Percentiles rank a stretch among this genome's conserved stretches.
Conservation (phyloP, 2,113 vertebrate genomes). For the Lipotes vexillifer region DNA sequence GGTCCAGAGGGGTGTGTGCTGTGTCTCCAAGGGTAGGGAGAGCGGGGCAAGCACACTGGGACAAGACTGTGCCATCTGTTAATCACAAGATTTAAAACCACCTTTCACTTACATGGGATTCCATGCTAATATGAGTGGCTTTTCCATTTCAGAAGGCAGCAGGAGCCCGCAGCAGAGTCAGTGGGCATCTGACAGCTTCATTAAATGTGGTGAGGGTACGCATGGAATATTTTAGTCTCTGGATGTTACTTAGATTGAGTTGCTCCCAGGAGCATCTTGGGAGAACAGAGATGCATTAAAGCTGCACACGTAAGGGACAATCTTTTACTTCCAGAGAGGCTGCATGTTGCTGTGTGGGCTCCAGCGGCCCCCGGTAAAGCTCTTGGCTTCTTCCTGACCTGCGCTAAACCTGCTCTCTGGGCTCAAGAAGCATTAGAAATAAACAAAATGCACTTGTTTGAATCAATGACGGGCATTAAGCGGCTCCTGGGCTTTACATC, state of each 20-base stretch:
- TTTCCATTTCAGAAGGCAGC: conserved; percentile 38
- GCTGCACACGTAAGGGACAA: neutral
- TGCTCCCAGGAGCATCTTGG: neutral
- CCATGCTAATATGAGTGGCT: neutral
- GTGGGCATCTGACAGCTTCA: neutral
- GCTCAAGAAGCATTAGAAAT: conserved; percentile 41
- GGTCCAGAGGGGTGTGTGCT: neutral
- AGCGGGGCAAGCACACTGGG: neutral
- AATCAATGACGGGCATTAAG: conserved; percentile 53
- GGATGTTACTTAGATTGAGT: conserved; percentile 46
- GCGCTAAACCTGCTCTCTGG: neutral
- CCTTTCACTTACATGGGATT: neutral
- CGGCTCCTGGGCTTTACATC: conserved; percentile 41
- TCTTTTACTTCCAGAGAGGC: neutral
- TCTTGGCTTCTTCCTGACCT: conserved; percentile 43
- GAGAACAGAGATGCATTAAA: neutral
- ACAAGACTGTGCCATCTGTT: neutral
- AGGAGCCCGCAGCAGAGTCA: neutral
- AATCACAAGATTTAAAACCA: conserved; percentile 26
- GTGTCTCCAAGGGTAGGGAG: neutral
- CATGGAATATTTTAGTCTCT: conserved; percentile 22
- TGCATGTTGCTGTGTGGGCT: neutral
- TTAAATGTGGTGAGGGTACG: neutral
- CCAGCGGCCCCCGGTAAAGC: neutral
- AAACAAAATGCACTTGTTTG: conserved; percentile 36